Evolutionary conservation across 2,797 vertebrate species (phyloP).

Genomic region (Tapirus indicus): DNA sequence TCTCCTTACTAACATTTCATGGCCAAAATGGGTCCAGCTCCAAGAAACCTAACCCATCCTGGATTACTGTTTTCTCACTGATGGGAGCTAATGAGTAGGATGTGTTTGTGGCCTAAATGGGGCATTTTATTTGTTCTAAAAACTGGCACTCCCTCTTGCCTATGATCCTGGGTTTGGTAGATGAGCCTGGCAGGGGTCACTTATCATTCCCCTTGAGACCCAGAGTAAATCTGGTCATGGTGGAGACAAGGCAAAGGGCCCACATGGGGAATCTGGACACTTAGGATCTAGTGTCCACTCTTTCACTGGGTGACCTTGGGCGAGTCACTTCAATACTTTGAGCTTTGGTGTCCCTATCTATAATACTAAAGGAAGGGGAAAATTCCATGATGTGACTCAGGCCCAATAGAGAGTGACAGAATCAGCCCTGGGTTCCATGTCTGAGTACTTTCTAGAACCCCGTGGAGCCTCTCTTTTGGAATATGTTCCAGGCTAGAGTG

Average conservation of each 20-base stretch:
- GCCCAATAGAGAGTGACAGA: not conserved
- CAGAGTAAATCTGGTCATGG: not conserved
- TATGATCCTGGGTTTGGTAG: not conserved
- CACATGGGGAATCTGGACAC: not conserved
- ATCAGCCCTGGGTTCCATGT: not conserved
- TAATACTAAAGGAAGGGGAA: not conserved
- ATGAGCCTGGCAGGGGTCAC: not conserved
- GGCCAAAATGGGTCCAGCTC: not conserved
- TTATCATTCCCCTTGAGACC: not conserved
- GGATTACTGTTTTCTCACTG: not conserved
- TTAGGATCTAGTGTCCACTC: not conserved
- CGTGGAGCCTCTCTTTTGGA: not conserved
- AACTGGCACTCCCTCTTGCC: not conserved
- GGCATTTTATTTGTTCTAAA: constrained; percentile 26
- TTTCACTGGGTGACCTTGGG: not conserved
- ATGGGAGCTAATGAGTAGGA: not conserved
- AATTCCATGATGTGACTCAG: not conserved
- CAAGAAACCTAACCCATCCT: constrained; percentile 10
- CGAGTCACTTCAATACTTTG: not conserved
- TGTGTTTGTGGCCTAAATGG: constrained; percentile 7
- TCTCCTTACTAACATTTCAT: not conserved
- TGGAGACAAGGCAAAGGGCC: not conserved
- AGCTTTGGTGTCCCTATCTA: not conserved
- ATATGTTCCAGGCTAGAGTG: not conserved
- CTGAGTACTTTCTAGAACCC: not conserved